Evolutionary conservation across 2,888 invertebrate species (phyloP).

Genomic region (Elmis aenea): DNA sequence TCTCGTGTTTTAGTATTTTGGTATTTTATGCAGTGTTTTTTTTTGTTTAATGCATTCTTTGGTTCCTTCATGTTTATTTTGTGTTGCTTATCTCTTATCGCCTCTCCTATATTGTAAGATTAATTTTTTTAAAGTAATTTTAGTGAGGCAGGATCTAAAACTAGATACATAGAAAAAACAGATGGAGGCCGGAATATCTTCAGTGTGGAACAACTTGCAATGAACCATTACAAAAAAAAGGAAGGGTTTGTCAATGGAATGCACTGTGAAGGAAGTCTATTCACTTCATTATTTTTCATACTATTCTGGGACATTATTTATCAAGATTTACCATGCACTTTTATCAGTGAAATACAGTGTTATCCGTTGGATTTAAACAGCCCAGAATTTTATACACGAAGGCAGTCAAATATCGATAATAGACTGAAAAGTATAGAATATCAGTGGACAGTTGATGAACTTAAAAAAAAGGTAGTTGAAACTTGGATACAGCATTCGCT

Average conservation of each 20-base stretch:
- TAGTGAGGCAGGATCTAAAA: slow-evolving; percentile 34
- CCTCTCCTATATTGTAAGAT: not conserved
- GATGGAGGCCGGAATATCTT: slow-evolving; percentile 40
- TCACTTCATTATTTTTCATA: slow-evolving; percentile 33
- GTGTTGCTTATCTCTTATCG: too few relatives aligned
- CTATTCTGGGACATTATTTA: slow-evolving; percentile 80
- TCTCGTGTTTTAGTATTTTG: too few relatives aligned
- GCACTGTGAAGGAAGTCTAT: slow-evolving; percentile 39
- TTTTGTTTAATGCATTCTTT: too few relatives aligned
- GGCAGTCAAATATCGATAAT: slow-evolving; percentile 56
- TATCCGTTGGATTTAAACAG: slow-evolving; percentile 70
- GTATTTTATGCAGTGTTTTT: too few relatives aligned
- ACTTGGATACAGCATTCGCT: slow-evolving; percentile 48
- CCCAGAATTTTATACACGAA: slow-evolving; percentile 60
- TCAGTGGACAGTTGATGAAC: slow-evolving; percentile 42
- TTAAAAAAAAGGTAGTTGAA: slow-evolving; percentile 47
- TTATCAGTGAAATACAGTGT: slow-evolving; percentile 60
- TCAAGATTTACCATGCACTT: slow-evolving; percentile 50
- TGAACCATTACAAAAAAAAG: slow-evolving; percentile 48
- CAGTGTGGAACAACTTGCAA: slow-evolving; percentile 54
- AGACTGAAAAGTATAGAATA: slow-evolving; percentile 45
- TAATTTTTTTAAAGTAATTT: too few relatives aligned
- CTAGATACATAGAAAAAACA: slow-evolving; percentile 32
- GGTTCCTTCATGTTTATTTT: too few relatives aligned
- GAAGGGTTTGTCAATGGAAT: slow-evolving; percentile 50